Evolutionary conservation across 2,797 vertebrate genomes (phyloP).

Genomic region (Pygocentrus nattereri): DNA sequence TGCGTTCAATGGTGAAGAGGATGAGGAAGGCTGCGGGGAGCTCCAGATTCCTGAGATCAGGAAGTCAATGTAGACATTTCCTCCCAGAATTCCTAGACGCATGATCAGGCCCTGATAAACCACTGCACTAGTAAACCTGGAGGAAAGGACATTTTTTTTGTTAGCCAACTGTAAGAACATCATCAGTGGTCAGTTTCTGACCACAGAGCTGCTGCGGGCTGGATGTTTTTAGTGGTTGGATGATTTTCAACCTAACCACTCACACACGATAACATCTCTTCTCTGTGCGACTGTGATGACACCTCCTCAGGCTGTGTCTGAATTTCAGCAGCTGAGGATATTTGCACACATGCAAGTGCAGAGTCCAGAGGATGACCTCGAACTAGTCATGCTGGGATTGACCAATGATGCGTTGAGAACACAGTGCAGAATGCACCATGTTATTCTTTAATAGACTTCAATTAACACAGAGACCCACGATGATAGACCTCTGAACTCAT

Average conservation of each 20-base stretch:
- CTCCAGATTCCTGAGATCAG: slow-evolving; percentile 89
- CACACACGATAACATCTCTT: background rate
- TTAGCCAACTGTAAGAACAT: too few species aligned
- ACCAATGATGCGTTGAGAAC: slow-evolving; percentile 57
- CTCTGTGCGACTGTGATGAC: background rate
- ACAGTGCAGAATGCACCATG: slow-evolving; percentile 10
- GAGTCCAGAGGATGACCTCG: slow-evolving; percentile 66
- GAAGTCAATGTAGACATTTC: slow-evolving; percentile 91
- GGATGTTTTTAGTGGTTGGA: too few species aligned
- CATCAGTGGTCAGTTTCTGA: too few species aligned
- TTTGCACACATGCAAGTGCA: slow-evolving; percentile 69
- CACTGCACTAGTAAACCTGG: slow-evolving; percentile 93
- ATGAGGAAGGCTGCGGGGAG: slow-evolving; percentile 90
- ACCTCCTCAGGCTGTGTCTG: background rate
- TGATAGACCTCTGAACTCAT: too few species aligned
- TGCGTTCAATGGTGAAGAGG: slow-evolving; percentile 89
- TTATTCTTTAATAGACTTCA: slow-evolving; percentile 61
- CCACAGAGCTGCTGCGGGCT: background rate
- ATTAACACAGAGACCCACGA: slow-evolving; percentile 9
- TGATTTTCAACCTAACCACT: too few species aligned
- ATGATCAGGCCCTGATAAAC: slow-evolving; percentile 96
- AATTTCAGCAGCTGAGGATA: slow-evolving; percentile 32
- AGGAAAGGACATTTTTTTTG: background rate
- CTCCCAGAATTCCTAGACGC: slow-evolving; percentile 89
- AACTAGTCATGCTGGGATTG: slow-evolving; percentile 23